Evolutionary conservation across 2,113 vertebrate genomes (phyloP), one percentile per base, ranked within the genome.

Genomic region (Bufo bufo): DNA sequence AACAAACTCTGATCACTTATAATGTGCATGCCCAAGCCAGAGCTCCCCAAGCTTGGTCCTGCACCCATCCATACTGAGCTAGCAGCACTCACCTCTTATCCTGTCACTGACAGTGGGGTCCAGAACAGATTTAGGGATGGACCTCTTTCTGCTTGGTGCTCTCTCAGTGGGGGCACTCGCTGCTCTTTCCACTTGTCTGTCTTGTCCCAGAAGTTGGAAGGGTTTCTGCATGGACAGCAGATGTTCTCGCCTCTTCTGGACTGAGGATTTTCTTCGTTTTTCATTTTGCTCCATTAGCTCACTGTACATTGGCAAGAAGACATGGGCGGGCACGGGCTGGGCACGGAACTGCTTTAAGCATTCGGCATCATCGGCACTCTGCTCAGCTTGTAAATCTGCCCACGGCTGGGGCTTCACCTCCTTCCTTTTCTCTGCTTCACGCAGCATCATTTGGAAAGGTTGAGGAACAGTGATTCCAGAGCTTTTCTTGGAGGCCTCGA

Each of bases 331-430:
- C 63, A 96, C 96, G 2, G 97, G 96, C 20, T 93, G 92, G 12
- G 97, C 97, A 71, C 92, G 93, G 92, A 99, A 99, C 91, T 97
- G 95, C 91, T 96, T 97, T 90, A 94, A 95, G 91, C 97, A 97
- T 93, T 99, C 97, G 0, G 93, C 95, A 89, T 96, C 94, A 0
- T 96, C 97, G 58, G 94, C 93, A 75, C 94, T 93, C 92, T 95
- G 95, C 90, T 90, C 96, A 75, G 89, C 93, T 87, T 93, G 90
- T 6, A 88, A 90, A 69, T 93, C 93, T 65, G 94, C 94, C 77
- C 93, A 93, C 19, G 92, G 66, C n/a, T 92, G 91, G 0, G 94
- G 92, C 17, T 56, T 54, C 12, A n/a, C 3, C 4, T 4, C 52
- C 94, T 91, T 0, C 91, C 90, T 89, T 92, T 95, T 79, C 85